Conservation (phyloP, 2,113 vertebrate species). For the Tychaedon coryphoeus region DNA sequence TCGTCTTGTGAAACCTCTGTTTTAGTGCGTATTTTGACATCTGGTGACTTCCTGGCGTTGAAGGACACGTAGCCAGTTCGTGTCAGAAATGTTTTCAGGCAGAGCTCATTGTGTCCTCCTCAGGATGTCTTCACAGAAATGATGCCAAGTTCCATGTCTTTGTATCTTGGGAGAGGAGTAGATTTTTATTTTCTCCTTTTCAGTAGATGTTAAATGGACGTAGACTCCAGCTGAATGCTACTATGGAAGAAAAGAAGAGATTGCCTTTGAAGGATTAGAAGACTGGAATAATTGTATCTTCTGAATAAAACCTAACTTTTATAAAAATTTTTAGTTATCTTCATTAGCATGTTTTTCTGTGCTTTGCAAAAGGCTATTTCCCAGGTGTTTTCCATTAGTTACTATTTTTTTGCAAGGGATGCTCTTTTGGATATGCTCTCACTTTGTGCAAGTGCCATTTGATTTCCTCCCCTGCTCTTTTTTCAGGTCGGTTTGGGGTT, state of each 20-base stretch:
- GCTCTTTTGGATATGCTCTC: background rate
- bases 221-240: background rate
- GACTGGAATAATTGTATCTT: background rate
- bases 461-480: background rate
- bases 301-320: background rate
- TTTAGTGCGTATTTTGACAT: background rate
- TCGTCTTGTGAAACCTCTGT: background rate
- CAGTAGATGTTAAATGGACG: background rate
- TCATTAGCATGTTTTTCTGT: background rate
- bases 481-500: rapidly evolving
- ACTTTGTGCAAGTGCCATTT: background rate
- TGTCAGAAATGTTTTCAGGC: background rate
- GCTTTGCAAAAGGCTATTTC: background rate
- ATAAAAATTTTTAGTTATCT: background rate
- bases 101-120: background rate
- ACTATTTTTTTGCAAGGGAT: background rate
- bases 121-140: background rate
- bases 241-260: background rate
- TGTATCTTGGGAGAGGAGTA: background rate
- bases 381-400: background rate
- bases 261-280: background rate
- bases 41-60: background rate
- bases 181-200: background rate
- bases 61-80: background rate
- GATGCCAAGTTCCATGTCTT: background rate